These are phyloP conservation scores for Pachypanchax playfairii DNA, from an alignment of 2,113 vertebrate genomes.

Conservation along the genomic window DNA sequence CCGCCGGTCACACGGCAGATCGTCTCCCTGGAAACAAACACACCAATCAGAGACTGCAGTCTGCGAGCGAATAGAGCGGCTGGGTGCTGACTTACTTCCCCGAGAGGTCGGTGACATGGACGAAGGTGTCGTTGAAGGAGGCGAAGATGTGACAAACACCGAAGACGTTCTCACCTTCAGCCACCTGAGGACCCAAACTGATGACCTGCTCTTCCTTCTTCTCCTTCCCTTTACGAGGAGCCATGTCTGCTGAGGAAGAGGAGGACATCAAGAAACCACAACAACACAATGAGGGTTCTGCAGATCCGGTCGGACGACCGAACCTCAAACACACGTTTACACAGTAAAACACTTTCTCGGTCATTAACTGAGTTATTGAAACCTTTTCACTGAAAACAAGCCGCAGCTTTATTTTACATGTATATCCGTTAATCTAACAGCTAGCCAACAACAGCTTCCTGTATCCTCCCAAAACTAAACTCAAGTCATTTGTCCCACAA, in stretches of 20 bases:
- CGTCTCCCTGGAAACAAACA: conserved; percentile 83
- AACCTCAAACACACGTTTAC: no score
- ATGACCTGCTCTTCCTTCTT: conserved; percentile 99
- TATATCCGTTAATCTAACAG: no score
- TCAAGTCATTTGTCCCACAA: no score
- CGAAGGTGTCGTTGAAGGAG: conserved; percentile 98
- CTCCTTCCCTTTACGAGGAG: conserved; percentile 98
- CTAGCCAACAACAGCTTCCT: no score
- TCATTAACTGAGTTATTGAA: no score
- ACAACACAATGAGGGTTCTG: no score
- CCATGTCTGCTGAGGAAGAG: conserved; percentile 79
- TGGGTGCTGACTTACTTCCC: conserved; percentile 87
- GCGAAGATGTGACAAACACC: conserved; percentile 98
- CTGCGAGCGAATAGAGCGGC: fast-evolving
- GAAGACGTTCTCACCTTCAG: conserved; percentile 97
- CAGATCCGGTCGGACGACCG: no score
- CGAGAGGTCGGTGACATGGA: conserved; percentile 97
- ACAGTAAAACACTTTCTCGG: no score
- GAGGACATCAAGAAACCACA: neutral
- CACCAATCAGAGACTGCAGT: conserved; percentile 1
- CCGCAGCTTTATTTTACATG: no score
- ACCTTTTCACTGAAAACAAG: no score
- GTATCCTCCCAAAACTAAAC: no score
- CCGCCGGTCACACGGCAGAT: conserved; percentile 98
- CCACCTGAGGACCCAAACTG: conserved; percentile 96